These are phyloP conservation scores for Chalcosyrphus nemorum DNA, from an alignment of 2,888 invertebrate genomes.

Conservation along the genomic window DNA sequence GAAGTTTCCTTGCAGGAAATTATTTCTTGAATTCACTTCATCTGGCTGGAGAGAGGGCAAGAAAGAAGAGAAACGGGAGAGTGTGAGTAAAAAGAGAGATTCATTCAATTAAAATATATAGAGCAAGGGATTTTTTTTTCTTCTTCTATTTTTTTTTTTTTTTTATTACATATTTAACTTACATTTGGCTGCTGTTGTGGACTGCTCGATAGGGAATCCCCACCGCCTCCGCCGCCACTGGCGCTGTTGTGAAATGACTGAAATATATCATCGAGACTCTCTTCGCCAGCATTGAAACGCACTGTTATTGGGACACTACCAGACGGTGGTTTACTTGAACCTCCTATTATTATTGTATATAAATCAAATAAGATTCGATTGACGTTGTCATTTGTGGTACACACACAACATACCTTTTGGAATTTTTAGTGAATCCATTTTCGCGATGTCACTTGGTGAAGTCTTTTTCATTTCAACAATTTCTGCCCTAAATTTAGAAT, in stretches of 20 bases:
- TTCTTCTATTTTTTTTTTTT: too few species aligned
- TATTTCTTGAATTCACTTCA: conserved; percentile 81
- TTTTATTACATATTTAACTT: too few species aligned
- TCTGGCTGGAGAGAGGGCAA: conserved; percentile 75
- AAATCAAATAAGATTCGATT: too few species aligned
- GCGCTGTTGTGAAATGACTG: conserved; percentile 79
- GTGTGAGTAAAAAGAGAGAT: conserved; percentile 27
- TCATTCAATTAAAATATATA: conserved; percentile 52
- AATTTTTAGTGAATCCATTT: conserved; percentile 81
- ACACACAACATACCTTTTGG: conserved; percentile 79
- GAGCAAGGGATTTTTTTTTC: too few species aligned
- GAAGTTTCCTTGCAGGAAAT: conserved; percentile 80
- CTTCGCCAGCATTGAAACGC: conserved; percentile 81
- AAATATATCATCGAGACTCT: conserved; percentile 81
- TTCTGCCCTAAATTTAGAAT: conserved; percentile 74
- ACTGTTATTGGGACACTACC: conserved; percentile 80
- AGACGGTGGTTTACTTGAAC: conserved; percentile 76
- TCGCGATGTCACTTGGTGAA: conserved; percentile 73
- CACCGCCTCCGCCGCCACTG: conserved; percentile 73
- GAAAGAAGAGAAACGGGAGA: neutral
- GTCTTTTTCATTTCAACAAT: conserved; percentile 73
- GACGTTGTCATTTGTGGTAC: too few species aligned
- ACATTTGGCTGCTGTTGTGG: conserved; percentile 77
- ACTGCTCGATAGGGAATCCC: conserved; percentile 80
- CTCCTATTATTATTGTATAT: too few species aligned